Conservation (phyloP, 2,797 vertebrate species). For the Siniperca obscura region DNA sequence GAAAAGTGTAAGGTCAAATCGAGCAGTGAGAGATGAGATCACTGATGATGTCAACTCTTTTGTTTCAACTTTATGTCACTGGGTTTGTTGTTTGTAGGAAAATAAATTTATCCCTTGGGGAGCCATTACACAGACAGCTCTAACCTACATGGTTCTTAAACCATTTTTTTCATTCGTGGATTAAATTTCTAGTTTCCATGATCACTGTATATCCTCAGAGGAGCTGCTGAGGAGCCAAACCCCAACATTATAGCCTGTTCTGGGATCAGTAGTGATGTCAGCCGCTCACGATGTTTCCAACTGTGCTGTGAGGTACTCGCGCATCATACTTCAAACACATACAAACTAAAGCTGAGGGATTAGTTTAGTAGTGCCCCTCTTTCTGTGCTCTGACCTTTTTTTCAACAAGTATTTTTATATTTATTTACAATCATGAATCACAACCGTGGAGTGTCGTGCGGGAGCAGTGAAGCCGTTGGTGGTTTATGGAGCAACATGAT, state of each 20-base stretch:
- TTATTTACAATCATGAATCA: slow-evolving; percentile 42
- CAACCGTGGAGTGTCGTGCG: slow-evolving; percentile 23
- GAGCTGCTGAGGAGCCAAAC: slow-evolving; percentile 67
- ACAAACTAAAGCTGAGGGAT: slow-evolving; percentile 36
- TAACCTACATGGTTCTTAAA: slow-evolving; percentile 45
- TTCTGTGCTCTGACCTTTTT: not conserved
- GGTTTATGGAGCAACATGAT: slow-evolving; percentile 66
- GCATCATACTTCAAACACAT: slow-evolving; percentile 54
- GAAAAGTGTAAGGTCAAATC: slow-evolving; percentile 68
- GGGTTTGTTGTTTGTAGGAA: slow-evolving; percentile 64
- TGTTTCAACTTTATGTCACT: slow-evolving; percentile 61
- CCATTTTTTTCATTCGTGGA: slow-evolving; percentile 54
- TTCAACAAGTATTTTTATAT: slow-evolving; percentile 32
- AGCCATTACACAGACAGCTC: slow-evolving; percentile 55
- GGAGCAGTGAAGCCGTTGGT: slow-evolving; percentile 59
- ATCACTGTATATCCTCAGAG: slow-evolving; percentile 60
- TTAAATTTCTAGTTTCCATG: slow-evolving; percentile 77
- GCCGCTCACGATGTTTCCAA: slow-evolving; percentile 56
- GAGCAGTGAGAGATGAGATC: slow-evolving; percentile 72
- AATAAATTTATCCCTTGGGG: slow-evolving; percentile 49
- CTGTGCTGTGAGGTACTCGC: slow-evolving; percentile 39
- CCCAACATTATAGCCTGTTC: slow-evolving; percentile 59
- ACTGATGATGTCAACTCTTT: slow-evolving; percentile 75
- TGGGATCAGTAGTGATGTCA: slow-evolving; percentile 73
- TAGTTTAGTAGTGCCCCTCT: slow-evolving; percentile 27